phyloP scores from a whole-genome alignment of 1,140 invertebrate species.

The Protaetia brevitarsis region DNA sequence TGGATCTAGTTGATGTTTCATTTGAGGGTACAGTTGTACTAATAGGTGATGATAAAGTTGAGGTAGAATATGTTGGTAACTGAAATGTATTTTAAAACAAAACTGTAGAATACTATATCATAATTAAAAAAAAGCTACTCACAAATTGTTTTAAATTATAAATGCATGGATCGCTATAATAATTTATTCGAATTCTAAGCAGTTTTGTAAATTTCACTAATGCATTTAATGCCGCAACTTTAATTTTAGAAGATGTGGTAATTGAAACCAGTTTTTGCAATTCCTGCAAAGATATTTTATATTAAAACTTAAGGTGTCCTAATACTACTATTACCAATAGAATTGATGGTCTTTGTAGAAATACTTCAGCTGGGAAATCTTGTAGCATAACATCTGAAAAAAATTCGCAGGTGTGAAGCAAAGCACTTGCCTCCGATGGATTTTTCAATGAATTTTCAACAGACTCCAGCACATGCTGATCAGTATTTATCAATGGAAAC shows the following conservation, averaged over 20 bases:
- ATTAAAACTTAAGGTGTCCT: not conserved
- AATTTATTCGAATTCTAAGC: slow-evolving; percentile 50
- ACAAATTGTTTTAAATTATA: slow-evolving; percentile 52
- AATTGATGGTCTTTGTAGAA: slow-evolving; percentile 63
- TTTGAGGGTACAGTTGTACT: not conserved
- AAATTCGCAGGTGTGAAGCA: slow-evolving; percentile 56
- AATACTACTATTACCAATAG: slow-evolving; percentile 50
- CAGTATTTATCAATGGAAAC: slow-evolving; percentile 38
- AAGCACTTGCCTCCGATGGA: slow-evolving; percentile 32
- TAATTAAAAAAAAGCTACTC: slow-evolving; percentile 19
- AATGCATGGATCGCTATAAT: slow-evolving; percentile 53
- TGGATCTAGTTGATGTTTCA: slow-evolving; percentile 5
- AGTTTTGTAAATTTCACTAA: slow-evolving; percentile 51
- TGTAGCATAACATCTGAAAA: slow-evolving; percentile 63
- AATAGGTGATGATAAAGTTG: not conserved
- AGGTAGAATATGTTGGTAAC: not conserved
- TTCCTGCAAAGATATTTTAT: slow-evolving; percentile 32
- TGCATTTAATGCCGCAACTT: slow-evolving; percentile 47
- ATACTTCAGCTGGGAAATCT: slow-evolving; percentile 68
- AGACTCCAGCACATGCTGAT: slow-evolving; percentile 43
- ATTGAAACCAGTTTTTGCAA: slow-evolving; percentile 36
- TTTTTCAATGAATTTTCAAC: slow-evolving; percentile 42
- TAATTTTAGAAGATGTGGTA: slow-evolving; percentile 38
- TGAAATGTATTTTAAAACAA: not conserved
- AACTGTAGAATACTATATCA: not conserved